phyloP scores from a whole-genome alignment of 2,113 vertebrate species.

The Raja brachyura region DNA sequence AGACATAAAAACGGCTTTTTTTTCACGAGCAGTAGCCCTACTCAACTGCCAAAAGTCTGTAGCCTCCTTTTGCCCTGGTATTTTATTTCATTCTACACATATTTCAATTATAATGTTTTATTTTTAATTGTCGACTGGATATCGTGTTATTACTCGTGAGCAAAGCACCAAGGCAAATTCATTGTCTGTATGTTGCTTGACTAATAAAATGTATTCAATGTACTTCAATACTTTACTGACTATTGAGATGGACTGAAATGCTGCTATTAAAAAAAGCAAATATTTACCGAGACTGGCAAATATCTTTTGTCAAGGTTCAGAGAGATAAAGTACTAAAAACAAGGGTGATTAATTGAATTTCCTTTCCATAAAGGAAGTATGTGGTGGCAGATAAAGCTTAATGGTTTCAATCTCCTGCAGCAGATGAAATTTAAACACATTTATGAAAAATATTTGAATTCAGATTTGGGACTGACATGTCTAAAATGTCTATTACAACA shows the following conservation, averaged over 20 bases:
- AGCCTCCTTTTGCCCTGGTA: no score
- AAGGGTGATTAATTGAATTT: not conserved
- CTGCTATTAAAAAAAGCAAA: not conserved
- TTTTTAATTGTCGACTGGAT: no score
- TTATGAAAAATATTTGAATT: constrained; percentile 18
- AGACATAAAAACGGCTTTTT: no score
- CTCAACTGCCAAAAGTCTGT: no score
- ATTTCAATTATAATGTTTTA: no score
- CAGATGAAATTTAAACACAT: constrained; percentile 7
- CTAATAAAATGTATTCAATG: no score
- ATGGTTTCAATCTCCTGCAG: not conserved
- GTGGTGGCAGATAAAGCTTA: not conserved
- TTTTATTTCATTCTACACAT: no score
- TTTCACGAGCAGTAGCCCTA: no score
- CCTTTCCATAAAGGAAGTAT: not conserved
- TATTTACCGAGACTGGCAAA: not conserved
- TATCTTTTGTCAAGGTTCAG: not conserved
- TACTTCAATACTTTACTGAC: not conserved
- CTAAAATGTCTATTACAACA: constrained; percentile 1
- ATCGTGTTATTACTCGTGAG: no score
- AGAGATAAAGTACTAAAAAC: not conserved
- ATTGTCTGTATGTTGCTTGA: no score
- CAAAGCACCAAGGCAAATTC: no score
- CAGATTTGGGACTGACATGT: not conserved
- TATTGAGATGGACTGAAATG: not conserved